A percentile compares a stretch with the other conserved stretches of the same genome.
These are phyloP conservation scores for Sialis lutaria DNA, from an alignment of 2,888 invertebrate genomes.

Conservation along the genomic window DNA sequence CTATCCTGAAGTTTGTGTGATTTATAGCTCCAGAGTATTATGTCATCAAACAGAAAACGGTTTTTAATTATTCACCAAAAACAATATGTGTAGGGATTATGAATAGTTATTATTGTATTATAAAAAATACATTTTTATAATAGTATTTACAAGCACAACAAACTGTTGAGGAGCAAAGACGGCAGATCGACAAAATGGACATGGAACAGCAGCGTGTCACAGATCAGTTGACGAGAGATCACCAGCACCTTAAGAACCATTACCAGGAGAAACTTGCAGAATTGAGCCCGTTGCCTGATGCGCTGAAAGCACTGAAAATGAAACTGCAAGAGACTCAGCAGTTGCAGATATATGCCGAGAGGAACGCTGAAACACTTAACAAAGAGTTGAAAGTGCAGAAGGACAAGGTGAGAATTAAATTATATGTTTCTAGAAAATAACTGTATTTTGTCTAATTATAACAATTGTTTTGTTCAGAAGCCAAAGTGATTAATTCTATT, in stretches of 20 bases:
- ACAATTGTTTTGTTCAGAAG: too few relatives aligned
- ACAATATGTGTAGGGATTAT: too few relatives aligned
- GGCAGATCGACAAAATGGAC: constrained; percentile 52
- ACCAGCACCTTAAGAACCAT: constrained; percentile 48
- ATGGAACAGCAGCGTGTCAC: constrained; percentile 52
- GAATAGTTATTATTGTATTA: neutral
- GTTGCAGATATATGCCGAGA: constrained; percentile 43
- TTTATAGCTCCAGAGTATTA: too few relatives aligned
- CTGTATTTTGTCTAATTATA: too few relatives aligned
- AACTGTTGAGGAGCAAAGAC: constrained; percentile 47
- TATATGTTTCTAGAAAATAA: too few relatives aligned
- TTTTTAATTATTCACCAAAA: too few relatives aligned
- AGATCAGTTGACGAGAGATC: constrained; percentile 53
- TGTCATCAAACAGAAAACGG: too few relatives aligned
- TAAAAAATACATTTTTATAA: neutral
- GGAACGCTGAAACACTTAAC: constrained; percentile 44
- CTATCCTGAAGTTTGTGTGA: too few relatives aligned
- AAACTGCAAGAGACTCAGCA: constrained; percentile 52
- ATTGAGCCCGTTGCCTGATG: constrained; percentile 47
- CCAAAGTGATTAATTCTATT: too few relatives aligned
- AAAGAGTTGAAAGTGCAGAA: constrained; percentile 42
- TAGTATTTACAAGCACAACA: constrained; percentile 48
- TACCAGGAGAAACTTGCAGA: constrained; percentile 58
- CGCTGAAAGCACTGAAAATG: constrained; percentile 47
- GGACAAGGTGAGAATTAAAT: constrained; percentile 30